Base-by-base conservation (phyloP, 2,797 vertebrate genomes). In the Tauraco hartlaubi region DNA sequence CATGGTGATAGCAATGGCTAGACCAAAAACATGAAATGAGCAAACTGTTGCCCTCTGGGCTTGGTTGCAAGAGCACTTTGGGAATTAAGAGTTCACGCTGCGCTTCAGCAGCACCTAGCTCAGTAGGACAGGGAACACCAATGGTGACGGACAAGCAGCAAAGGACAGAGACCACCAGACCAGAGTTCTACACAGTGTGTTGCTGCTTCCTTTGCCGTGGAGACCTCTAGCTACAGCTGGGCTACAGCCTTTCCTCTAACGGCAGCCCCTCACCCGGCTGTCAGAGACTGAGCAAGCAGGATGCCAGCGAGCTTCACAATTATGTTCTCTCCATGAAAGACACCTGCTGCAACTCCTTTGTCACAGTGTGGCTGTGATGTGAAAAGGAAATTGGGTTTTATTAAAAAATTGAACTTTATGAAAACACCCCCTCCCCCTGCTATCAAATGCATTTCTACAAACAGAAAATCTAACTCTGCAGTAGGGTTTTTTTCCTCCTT, bases 381-480 rank as follows among this genome's bases (percentile, higher is more conserved):
- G 74, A 74, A 90, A 90, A 95, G 80, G 54, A 96, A 96, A 96
- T 92, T 79, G 81, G 78, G 48, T 85, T 91, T 89, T 92, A 94
- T 93, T 94, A 90, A 91, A 94, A 95, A 95, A 96, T 64, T 51
- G 78, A 86, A 85, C 86, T 90, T 92, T 84, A 94, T 93, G 92
- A 97, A 95, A 92, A 94, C 79, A 88, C 88, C 67, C 41, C 59
- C 88, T 93, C 85, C 80, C 62, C 76, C 83, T 86, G 88, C 94
- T 90, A 91, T 95, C 94, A 93, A 94, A 92, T 93, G 80, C 90
- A 87, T 90, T 96, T 90, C 90, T 94, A 95, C 96, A 96, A 96
- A 96, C 95, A 96, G 63, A 94, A 94, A 86, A 85, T 85, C 83
- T 86, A 92, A 74, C 93, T 79, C 90, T 93, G 69, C 88, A 64